Evolutionary conservation across 2,113 vertebrate species (phyloP).

Genomic region (Petroica traversi): DNA sequence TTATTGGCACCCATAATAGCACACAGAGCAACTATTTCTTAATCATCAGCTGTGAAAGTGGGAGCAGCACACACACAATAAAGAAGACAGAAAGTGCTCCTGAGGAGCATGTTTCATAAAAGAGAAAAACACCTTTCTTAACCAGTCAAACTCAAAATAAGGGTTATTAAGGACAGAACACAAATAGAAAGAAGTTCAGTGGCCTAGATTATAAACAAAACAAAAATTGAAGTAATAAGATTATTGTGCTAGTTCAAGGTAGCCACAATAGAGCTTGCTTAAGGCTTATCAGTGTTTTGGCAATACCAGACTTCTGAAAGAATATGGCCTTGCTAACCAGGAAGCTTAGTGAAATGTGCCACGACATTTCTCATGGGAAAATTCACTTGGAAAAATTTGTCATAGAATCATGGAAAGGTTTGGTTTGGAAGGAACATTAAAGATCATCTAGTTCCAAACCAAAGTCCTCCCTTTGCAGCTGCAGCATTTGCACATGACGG

Average conservation of each 20-base stretch:
- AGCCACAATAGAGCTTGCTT: neutral
- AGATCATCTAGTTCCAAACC: neutral
- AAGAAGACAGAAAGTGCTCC: neutral
- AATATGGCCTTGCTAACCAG: neutral
- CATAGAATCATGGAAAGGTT: neutral
- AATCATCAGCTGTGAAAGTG: neutral
- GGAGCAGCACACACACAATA: neutral
- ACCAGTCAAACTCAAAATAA: neutral
- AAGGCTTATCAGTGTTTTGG: neutral
- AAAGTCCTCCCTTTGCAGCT: neutral
- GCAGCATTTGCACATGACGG: neutral
- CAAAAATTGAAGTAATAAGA: fast-evolving
- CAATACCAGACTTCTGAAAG: neutral
- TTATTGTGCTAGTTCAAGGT: neutral
- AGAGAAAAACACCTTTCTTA: neutral
- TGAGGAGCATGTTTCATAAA: neutral
- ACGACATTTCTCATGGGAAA: neutral
- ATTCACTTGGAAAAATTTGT: neutral
- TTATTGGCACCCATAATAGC: neutral
- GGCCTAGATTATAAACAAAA: neutral
- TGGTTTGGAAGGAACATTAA: neutral
- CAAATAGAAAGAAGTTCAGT: neutral
- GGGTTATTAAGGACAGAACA: neutral
- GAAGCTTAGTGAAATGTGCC: neutral
- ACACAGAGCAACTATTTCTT: neutral